Evolutionary conservation across 2,888 invertebrate species (phyloP), one percentile per base, ranked within the genome.

Genomic region (Cylindroiulus punctatus): DNA sequence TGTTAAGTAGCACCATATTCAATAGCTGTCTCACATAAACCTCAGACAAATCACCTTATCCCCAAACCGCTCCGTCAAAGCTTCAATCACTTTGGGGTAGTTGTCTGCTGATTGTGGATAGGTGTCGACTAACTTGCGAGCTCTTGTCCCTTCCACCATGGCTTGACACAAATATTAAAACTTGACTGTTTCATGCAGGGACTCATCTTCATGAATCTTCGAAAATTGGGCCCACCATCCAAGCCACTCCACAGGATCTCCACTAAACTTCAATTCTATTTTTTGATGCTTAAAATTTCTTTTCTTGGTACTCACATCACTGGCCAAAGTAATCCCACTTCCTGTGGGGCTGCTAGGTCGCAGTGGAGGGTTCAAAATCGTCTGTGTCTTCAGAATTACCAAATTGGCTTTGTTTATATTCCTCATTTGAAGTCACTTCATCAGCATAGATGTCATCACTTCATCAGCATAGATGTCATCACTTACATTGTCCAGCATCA

Each of bases 11-110:
- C 57, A 22, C 57, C 22, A 57, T n/a, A 4, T 57, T 57, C 3
- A 57, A 8, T 19, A 57, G 8, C 8, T 57, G 57, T 57, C n/a
- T 19, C 2, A 57, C n/a, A n/a, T 57, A 57, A 57, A 57, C 57
- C 19, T 57, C 22, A 1, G 57, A 57, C 19, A 57, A 8, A 57
- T n/a, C n/a, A 57, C 57, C 22, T 57, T n/a, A 5, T 57, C n/a
- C 30, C 82, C 82, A 26, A 82, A 82, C 7, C 82, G 0, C 82
- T 26, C n/a, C n/a, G 3, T 22, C 5, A 82, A n/a, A 4, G 82
- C 76, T 86, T 76, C 32, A 2, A 86, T 36, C 10, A 76, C 86
- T n/a, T 86, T 86, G 0, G n/a, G n/a, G 44, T 86, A 86, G 42
- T 86, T 86, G 7, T 76, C 85, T 0, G 86, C 42, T 5, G 81